Conservation (phyloP, 2,797 vertebrate genomes). For the Silurus aristotelis region DNA sequence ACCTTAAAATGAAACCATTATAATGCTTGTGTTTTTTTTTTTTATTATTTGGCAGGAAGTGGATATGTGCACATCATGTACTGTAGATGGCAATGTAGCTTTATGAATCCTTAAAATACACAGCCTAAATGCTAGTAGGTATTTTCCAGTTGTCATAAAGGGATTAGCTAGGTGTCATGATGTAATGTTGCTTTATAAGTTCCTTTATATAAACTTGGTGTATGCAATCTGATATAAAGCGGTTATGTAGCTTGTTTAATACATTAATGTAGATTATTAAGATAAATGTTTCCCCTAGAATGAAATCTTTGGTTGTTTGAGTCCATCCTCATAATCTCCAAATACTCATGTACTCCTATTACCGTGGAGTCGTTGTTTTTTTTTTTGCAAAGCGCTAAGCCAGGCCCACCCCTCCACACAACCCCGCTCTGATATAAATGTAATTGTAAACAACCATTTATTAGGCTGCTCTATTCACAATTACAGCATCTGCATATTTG, state of each 20-base stretch:
- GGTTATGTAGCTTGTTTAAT: not conserved
- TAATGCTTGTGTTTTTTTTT: not conserved
- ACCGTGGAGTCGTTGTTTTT: too few species aligned
- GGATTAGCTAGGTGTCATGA: not conserved
- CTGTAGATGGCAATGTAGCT: not conserved
- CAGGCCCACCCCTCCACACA: not conserved
- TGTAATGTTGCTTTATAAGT: not conserved
- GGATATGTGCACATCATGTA: not conserved
- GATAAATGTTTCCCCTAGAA: not conserved
- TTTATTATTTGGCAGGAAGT: not conserved
- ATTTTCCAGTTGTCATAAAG: not conserved
- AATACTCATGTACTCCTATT: not conserved
- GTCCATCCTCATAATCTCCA: not conserved
- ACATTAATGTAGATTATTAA: too few species aligned
- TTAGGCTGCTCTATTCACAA: constrained; percentile 55
- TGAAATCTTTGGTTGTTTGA: not conserved
- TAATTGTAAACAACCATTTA: constrained; percentile 48
- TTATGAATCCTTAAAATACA: not conserved
- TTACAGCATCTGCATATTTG: constrained; percentile 73
- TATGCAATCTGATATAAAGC: not conserved
- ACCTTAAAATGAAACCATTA: not conserved
- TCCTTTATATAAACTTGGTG: not conserved
- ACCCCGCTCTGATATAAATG: constrained; percentile 22
- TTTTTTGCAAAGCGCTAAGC: not conserved
- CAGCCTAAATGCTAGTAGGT: not conserved